Base-by-base conservation (phyloP, 2,888 invertebrate species). In the Drosophila antonietae region DNA sequence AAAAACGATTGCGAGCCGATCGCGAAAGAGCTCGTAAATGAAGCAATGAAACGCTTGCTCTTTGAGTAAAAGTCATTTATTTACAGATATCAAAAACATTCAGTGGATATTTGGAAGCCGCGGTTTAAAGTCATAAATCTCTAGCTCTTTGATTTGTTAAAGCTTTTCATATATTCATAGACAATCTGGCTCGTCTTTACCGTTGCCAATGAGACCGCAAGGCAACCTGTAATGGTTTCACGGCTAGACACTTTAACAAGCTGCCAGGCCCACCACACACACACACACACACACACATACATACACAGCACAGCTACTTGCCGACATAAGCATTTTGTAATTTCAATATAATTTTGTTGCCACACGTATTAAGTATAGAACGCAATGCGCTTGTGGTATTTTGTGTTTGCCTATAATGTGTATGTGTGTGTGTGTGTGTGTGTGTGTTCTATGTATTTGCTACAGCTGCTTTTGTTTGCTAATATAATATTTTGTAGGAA, bases 381-480 rank as follows among this genome's bases (percentile, higher is more conserved):
- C 78, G 87, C 81, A 87, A 47, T 83, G 74, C 80, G 73, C 86
- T 67, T 84, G 76, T 68, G 79, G 83, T 68, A 47, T 71, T 69
- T 63, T 75, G 58, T 67, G 59, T 65, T 61, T 67, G 71, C 37
- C 33, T 49, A 35, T 18, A 31, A 51, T 35, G 59, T 55, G 52
- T 41, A 51, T 65, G 52, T 51, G 55, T 28, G 28, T 10, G 10
- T 6, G 39, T 6, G 6, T 53, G 39, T 39, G 37, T 28, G 39
- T 15, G 46, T 7, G 59, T 43, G 53, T 37, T 44, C 10, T 68
- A 49, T 58, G 63, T 63, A 73, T 68, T 69, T 80, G 58, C 78
- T 73, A 65, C 81, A 87, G 72, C 81, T 82, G 82, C 87, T 68
- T 87, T 83, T 82, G 88, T 82, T 82, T 87, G 84, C 87, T 84